phyloP scores from a whole-genome alignment of 2,888 invertebrate species.

The Drosophila imparisetae region DNA sequence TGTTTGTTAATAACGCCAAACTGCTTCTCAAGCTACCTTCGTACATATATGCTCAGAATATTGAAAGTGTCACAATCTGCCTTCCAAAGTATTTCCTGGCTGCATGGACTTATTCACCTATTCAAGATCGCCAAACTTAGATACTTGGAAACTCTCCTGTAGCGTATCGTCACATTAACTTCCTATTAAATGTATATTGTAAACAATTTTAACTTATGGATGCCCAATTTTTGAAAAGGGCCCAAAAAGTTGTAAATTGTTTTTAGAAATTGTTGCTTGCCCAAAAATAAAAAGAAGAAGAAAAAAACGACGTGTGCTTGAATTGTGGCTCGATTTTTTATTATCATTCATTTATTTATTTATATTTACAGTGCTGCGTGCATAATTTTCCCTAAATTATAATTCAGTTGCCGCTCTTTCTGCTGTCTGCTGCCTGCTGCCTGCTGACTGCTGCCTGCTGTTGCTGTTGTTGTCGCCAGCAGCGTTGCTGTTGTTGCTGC shows the following conservation, averaged over 20 bases:
- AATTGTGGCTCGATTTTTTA: constrained; percentile 60
- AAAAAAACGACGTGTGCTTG: constrained; percentile 38
- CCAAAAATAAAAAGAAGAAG: background rate
- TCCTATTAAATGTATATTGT: background rate
- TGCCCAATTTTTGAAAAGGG: background rate
- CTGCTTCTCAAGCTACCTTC: background rate
- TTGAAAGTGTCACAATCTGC: background rate
- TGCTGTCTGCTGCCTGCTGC: background rate
- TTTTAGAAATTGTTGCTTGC: constrained; percentile 50
- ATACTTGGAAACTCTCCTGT: background rate
- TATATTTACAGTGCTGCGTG: constrained; percentile 67
- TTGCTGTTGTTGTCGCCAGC: constrained; percentile 28
- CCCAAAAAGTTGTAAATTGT: constrained; percentile 8
- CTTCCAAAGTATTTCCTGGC: background rate
- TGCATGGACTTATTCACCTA: background rate
- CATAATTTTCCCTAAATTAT: constrained; percentile 79
- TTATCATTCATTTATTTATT: constrained; percentile 64
- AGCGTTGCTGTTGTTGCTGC: constrained; percentile 22
- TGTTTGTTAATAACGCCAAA: background rate
- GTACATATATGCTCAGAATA: background rate
- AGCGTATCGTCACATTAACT: background rate
- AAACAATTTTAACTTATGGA: background rate
- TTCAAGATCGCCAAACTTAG: background rate
- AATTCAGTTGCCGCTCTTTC: constrained; percentile 55
- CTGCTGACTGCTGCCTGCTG: constrained; percentile 10